Evolutionary conservation across 2,797 vertebrate species (phyloP), one percentile per base, ranked within the genome.

Genomic region (Microctenopoma stevenorrisi): DNA sequence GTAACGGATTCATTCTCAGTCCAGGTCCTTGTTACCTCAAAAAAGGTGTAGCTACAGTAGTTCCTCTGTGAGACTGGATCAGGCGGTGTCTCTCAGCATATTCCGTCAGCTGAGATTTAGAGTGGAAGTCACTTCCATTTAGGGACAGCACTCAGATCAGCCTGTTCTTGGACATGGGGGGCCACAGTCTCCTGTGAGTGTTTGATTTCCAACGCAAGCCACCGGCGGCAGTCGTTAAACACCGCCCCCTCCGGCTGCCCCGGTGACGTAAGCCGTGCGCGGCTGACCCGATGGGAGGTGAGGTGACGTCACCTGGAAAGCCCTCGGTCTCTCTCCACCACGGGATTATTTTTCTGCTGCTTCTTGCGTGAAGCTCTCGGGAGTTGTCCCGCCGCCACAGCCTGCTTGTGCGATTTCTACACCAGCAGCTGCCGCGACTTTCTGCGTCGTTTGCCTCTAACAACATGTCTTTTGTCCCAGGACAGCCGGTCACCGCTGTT

Each of bases 401-500:
- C 10, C 3, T 1, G 1, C 30, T 44, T 16, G 2, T 49, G 14
- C 47, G 4, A 61, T 40, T 59, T 65, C 28, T 16, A 46, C 10
- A 28, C 7, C 38, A 22, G 1, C 6, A 40, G 4, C 18, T 26
- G 1, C n/a, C 0, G 1, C 13, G 26, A 13, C 4, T 51, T 53
- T 42, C 0, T 1, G 9, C 5, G 4, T 42, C 28, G 2, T 50
- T 28, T 15, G 10, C 4, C 4, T 3, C 3, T 0, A 15, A 46
- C 10, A 85, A 35, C 7, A 94, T 94, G 94, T 81, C 91, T 35
- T 92, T 65, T 68, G 53, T 92, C 30, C 93, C 94, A 11, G 94
- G 94, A 64, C 92, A 94, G 55, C 94, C 94, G 18, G 72, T 95
- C 50, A 91, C 92, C 37, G 94, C 91, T 56, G 91, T 94, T 16